Base-by-base conservation (phyloP, 2,797 vertebrate species). In the Pangasius djambal region DNA sequence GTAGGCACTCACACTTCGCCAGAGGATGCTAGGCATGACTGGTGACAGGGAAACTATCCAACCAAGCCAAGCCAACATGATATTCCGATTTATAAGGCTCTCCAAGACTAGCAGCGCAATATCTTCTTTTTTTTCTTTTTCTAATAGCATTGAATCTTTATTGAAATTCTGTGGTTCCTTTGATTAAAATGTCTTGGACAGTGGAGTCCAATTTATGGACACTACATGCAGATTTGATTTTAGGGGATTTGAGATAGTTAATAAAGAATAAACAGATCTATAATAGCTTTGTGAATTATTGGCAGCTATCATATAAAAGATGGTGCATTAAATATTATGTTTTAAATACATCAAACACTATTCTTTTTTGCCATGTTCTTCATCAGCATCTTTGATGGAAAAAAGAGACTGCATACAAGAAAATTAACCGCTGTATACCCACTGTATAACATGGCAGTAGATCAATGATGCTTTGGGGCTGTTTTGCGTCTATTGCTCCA, bases 1-100 rank as follows among this genome's bases (percentile, higher is more conserved):
- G 94, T 50, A 89, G 88, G 70, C 70, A 72, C 92, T 72, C 88
- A 79, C 83, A 87, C 90, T 88, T 77, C 85, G 91, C 93, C 92
- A 93, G 93, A 93, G 69, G 20, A 89, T 37, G 89, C 87, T 65
- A 92, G 92, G 89, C 44, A 88, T 89, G 78, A 89, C 88, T 89
- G 83, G 83, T 83, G 89, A 91, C 89, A 91, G 84, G 91, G 88
- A 93, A 92, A 85, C 79, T 89, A 83, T 90, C 90, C 90, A 92
- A 89, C 92, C 91, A 57, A 72, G 67, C 84, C 79, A 86, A 15
- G 55, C 37, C 88, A 89, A 86, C 61, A 67, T 63, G 57, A 91
- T 86, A 86, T 40, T 65, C 83, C 52, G 34, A 88, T 88, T 86
- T 77, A 87, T 37, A 86, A 63, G 31, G 59, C 67, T 86, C 57